phyloP scores from a whole-genome alignment of 2,888 invertebrate species.

The Cetonia aurata region DNA sequence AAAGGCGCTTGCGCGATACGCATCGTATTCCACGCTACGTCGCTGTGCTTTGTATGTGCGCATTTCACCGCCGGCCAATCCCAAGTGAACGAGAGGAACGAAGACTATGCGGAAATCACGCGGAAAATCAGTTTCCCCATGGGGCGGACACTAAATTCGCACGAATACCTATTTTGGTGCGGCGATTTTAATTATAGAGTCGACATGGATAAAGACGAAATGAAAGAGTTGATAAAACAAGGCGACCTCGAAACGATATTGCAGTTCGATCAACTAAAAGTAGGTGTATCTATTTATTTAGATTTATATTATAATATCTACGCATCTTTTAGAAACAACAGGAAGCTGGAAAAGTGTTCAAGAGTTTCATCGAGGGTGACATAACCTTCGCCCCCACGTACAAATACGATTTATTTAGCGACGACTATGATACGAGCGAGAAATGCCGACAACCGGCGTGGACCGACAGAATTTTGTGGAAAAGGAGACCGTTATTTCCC shows the following conservation, averaged over 20 bases:
- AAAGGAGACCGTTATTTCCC: conserved; percentile 80
- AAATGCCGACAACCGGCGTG: conserved; percentile 97
- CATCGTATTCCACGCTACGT: conserved; percentile 91
- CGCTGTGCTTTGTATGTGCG: conserved; percentile 97
- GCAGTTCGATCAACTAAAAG: conserved; percentile 87
- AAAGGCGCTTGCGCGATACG: conserved; percentile 97
- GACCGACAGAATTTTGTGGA: conserved; percentile 98
- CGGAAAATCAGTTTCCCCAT: conserved; percentile 91
- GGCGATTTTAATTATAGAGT: conserved; percentile 99
- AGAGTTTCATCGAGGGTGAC: conserved; percentile 92
- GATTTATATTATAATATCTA: no score
- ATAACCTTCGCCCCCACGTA: conserved; percentile 96
- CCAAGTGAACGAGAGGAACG: conserved; percentile 94
- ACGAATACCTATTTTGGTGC: conserved; percentile 99
- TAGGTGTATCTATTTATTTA: no score
- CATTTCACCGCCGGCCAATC: conserved; percentile 99
- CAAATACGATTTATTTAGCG: conserved; percentile 98
- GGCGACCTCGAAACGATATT: conserved; percentile 82
- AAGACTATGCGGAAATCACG: conserved; percentile 96
- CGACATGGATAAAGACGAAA: conserved; percentile 94
- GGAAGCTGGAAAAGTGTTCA: conserved; percentile 86
- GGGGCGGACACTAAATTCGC: conserved; percentile 92
- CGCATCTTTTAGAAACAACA: conserved; percentile 74
- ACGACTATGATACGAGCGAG: conserved; percentile 99
- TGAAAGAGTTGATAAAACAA: conserved; percentile 84